A percentile compares a stretch with the other conserved stretches of the same genome.
Evolutionary conservation across 2,113 vertebrate species (phyloP).

Genomic region (Martes martes): DNA sequence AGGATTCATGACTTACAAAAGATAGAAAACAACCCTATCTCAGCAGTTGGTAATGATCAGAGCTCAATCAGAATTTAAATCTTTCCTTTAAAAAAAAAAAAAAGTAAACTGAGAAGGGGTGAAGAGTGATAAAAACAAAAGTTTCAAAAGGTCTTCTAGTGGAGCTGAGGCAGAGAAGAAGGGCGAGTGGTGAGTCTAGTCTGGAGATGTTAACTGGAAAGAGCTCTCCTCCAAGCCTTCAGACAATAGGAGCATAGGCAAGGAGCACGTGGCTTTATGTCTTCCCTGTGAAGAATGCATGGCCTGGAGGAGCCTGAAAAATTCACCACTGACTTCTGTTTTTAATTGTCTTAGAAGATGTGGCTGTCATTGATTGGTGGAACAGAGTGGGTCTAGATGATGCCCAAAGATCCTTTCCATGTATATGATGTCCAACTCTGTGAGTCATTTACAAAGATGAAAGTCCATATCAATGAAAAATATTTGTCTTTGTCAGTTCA

Average conservation of each 20-base stretch:
- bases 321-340: background rate
- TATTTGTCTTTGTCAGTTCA: background rate
- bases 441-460: background rate
- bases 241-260: background rate
- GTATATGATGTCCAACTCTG: background rate
- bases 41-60: background rate
- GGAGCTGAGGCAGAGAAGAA: background rate
- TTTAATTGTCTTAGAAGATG: background rate
- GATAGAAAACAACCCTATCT: background rate
- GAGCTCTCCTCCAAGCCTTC: background rate
- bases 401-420: background rate
- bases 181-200: background rate
- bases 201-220: background rate
- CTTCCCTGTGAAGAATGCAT: background rate
- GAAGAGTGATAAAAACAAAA: background rate
- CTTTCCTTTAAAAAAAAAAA: background rate
- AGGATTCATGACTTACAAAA: background rate
- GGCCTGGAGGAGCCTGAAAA: background rate
- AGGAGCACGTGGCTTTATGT: background rate
- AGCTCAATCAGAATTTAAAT: conserved; percentile 31
- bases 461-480: background rate
- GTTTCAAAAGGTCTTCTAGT: background rate
- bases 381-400: background rate
- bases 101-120: background rate
- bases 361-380: background rate